Percentiles rank a stretch among this genome's conserved stretches.
phyloP scores from a whole-genome alignment of 1,140 invertebrate species.

The Papilio xuthus region DNA sequence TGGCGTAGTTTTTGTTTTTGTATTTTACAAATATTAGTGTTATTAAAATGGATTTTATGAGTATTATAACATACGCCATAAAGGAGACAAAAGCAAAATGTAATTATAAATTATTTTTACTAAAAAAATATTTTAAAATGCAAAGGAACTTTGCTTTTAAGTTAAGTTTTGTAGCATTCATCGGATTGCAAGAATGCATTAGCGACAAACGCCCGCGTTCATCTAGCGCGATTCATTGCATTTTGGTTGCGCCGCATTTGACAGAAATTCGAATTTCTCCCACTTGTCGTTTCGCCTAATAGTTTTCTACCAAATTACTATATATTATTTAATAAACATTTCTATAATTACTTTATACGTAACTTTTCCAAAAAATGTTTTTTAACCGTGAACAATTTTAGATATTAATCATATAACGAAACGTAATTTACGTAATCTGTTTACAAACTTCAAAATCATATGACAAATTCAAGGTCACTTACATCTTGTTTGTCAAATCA shows the following conservation, averaged over 20 bases:
- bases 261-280: background rate
- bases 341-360: background rate
- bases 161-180: too few species aligned
- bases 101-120: too few species aligned
- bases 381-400: background rate
- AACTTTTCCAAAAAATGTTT: background rate
- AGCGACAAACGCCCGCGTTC: background rate
- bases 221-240: too few species aligned
- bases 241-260: background rate
- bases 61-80: too few species aligned
- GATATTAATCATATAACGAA: conserved; percentile 1
- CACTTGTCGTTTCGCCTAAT: background rate
- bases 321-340: too few species aligned
- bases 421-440: conserved; percentile 39
- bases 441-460: conserved; percentile 35
- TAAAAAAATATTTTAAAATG: too few species aligned
- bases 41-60: too few species aligned
- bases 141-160: too few species aligned
- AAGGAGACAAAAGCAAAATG: too few species aligned
- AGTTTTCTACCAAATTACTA: background rate
- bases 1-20: too few species aligned
- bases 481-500: conserved; percentile 45
- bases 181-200: background rate
- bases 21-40: too few species aligned
- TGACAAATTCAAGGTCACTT: conserved; percentile 21